Conservation (phyloP, 2,888 invertebrate genomes). For the Achlya flavicornis region DNA sequence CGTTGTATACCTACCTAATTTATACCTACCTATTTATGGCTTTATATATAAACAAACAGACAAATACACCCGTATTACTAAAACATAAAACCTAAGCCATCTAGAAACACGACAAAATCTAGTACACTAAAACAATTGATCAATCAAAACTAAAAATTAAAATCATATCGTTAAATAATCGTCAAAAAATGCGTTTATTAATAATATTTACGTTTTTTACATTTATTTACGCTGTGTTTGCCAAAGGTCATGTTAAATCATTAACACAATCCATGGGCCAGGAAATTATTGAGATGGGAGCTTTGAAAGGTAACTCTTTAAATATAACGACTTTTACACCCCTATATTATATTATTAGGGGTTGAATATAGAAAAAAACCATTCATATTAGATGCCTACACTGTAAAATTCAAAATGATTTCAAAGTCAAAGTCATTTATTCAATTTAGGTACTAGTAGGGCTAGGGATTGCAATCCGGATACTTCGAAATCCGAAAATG, state of each 20-base stretch:
- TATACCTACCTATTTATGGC: too few species aligned
- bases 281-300: slow-evolving; percentile 68
- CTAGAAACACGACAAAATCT: background rate
- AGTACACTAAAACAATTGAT: background rate
- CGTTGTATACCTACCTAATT: too few species aligned
- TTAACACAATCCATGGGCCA: slow-evolving; percentile 65
- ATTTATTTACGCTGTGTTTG: slow-evolving; percentile 30
- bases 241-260: slow-evolving; percentile 47
- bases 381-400: too few species aligned
- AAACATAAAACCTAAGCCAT: background rate
- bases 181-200: slow-evolving; percentile 44
- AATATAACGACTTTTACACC: too few species aligned
- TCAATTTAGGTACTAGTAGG: too few species aligned
- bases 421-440: too few species aligned
- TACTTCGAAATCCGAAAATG: too few species aligned
- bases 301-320: slow-evolving; percentile 60
- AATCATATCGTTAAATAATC: background rate
- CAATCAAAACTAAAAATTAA: background rate
- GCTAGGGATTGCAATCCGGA: too few species aligned
- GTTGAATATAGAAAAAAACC: too few species aligned
- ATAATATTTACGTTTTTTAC: slow-evolving; percentile 26
- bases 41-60: background rate
- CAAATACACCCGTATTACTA: background rate
- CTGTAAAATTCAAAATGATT: too few species aligned
- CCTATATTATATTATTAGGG: too few species aligned